phyloP scores from a whole-genome alignment of 1,140 invertebrate genomes.

The Ips nitidus region DNA sequence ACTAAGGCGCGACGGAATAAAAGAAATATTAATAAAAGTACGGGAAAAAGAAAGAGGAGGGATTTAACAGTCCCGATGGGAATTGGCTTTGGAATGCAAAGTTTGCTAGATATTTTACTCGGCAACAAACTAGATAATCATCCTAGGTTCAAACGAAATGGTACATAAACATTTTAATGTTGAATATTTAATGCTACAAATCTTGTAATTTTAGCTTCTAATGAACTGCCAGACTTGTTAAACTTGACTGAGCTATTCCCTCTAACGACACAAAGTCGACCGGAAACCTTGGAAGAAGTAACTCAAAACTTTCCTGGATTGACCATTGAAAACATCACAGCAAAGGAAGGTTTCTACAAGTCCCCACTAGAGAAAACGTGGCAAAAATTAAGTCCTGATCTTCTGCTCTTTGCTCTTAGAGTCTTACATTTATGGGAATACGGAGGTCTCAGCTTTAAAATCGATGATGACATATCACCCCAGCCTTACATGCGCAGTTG shows the following conservation, averaged over 20 bases:
- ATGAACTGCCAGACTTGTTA: not conserved
- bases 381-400: conserved; percentile 38
- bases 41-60: conserved; percentile 15
- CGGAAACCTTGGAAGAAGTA: conserved; percentile 37
- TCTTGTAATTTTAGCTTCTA: conserved; percentile 3
- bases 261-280: conserved; percentile 9
- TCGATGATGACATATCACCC: conserved; percentile 10
- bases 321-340: conserved; percentile 35
- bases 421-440: conserved; percentile 46
- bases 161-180: not conserved
- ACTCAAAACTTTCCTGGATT: conserved; percentile 36
- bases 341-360: conserved; percentile 37
- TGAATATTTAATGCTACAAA: too few species aligned
- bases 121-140: conserved; percentile 8
- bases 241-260: conserved; percentile 12
- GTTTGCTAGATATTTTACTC: conserved; percentile 37
- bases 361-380: conserved; percentile 40
- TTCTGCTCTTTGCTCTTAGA: conserved; percentile 41
- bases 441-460: conserved; percentile 45
- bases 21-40: too few species aligned
- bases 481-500: not conserved
- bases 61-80: not conserved
- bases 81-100: conserved; percentile 27
- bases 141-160: too few species aligned
- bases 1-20: too few species aligned